These are phyloP conservation scores for Astyanax mexicanus DNA, from an alignment of 2,797 vertebrate genomes.

Conservation along the genomic window DNA sequence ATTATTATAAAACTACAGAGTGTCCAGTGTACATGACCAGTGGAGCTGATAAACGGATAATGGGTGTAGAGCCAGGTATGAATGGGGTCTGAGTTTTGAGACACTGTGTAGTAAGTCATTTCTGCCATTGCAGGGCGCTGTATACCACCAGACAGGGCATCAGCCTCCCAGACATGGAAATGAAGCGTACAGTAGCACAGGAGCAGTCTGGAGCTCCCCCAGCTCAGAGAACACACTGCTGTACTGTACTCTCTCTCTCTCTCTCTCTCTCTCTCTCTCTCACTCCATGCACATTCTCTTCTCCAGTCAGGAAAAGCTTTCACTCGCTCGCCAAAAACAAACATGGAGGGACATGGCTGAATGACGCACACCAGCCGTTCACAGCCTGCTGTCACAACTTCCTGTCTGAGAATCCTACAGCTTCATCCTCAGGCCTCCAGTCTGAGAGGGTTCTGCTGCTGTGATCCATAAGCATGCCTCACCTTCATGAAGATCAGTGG, in stretches of 20 bases:
- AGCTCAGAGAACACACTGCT: slow-evolving; percentile 38
- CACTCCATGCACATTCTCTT: slow-evolving; percentile 47
- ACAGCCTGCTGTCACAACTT: slow-evolving; percentile 55
- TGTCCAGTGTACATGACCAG: too few relatives aligned
- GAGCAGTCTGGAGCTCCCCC: slow-evolving; percentile 16
- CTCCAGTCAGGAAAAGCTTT: slow-evolving; percentile 53
- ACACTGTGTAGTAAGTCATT: slow-evolving; percentile 41
- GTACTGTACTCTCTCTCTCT: slow-evolving; percentile 53
- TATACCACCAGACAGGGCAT: slow-evolving; percentile 22
- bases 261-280: slow-evolving; percentile 53
- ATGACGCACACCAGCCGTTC: slow-evolving; percentile 59
- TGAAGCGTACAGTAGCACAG: slow-evolving; percentile 31
- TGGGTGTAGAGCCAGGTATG: too few relatives aligned
- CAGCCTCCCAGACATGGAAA: slow-evolving; percentile 26
- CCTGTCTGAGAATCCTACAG: slow-evolving; percentile 54
- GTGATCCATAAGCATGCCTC: neutral
- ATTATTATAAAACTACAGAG: too few relatives aligned
- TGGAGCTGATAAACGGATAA: too few relatives aligned
- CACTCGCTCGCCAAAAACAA: slow-evolving; percentile 60
- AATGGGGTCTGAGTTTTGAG: too few relatives aligned
- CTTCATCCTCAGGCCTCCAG: slow-evolving; percentile 23
- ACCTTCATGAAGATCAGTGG: neutral
- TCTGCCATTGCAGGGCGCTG: slow-evolving; percentile 56
- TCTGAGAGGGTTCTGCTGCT: slow-evolving; percentile 1
- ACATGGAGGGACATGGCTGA: slow-evolving; percentile 48